Base-by-base conservation (phyloP, 2,797 vertebrate genomes). In the Apogon talboti region DNA sequence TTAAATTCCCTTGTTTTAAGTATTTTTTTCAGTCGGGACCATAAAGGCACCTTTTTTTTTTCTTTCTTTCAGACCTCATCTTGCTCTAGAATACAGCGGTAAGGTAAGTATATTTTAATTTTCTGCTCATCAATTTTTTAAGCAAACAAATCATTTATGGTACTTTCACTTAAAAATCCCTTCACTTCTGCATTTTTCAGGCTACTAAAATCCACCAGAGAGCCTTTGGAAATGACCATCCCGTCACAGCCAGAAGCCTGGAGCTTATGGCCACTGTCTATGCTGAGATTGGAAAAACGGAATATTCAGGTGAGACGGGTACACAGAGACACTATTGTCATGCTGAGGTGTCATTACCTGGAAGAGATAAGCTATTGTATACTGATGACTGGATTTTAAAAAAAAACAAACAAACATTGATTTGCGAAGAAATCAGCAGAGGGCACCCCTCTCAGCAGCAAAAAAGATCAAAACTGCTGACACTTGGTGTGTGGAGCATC, bases 281-380 rank as follows among this genome's bases (percentile, higher is more conserved):
- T 51, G 93, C 92, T 79, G 93, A 94, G 85, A 93, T 94, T 37
- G 93, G 93, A 73, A 94, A 94, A 81, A 93, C 91, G 1, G 93
- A 95, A 81, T 95, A 94, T 85, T 92, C 93, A 92, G 93, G 94
- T 94, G 89, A 85, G 62, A 66, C 93, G 92, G 93, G 94, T 94
- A 89, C 19, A 21, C 19, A 3, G 19, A 85, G 62, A 66, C 44
- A 46, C 21, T 12, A 0, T 8, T 16, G 6, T 61, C 18, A 35
- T 24, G 41, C 33, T 15, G 43, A 57, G 14, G 28, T 18, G 3
- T 30, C 59, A 7, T 19, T 8, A 12, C 3, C 33, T 35, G 33
- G 33, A 35, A 35, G 0, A 53, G 7, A 19, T 4, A 6, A 7
- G 28, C 7, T 42, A n/a, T 28, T 18, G 5, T 24, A 40, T 12